Evolutionary conservation across 2,888 invertebrate genomes (phyloP).

Genomic region (Epicampocera succincta): DNA sequence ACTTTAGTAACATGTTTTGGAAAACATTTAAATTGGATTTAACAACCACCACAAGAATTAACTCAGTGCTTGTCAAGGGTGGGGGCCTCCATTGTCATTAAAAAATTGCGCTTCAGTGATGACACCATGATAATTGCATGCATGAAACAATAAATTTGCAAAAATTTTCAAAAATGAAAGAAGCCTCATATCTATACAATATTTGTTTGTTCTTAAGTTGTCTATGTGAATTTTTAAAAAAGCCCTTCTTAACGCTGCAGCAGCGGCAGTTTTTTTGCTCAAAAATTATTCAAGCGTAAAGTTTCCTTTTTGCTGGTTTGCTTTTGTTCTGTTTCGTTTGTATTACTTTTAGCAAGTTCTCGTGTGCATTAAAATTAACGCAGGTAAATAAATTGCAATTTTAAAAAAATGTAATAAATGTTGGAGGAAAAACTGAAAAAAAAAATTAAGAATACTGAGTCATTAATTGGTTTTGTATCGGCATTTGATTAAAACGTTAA

Average conservation of each 20-base stretch:
- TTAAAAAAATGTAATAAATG: too few relatives aligned
- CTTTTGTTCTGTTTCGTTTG: slow-evolving; percentile 11
- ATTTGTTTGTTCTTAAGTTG: slow-evolving; percentile 12
- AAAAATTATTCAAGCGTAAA: slow-evolving; percentile 52
- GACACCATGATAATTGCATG: slow-evolving; percentile 62
- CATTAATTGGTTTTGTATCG: too few relatives aligned
- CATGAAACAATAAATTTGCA: slow-evolving; percentile 56
- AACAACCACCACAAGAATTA: background rate
- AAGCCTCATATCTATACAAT: background rate
- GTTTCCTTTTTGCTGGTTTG: slow-evolving; percentile 7
- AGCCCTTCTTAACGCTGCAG: background rate
- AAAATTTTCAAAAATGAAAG: slow-evolving; percentile 25
- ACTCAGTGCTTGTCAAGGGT: slow-evolving; percentile 21
- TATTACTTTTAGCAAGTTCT: slow-evolving; percentile 17
- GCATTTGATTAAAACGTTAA: too few relatives aligned
- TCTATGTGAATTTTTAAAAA: slow-evolving; percentile 46
- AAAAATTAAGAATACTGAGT: background rate
- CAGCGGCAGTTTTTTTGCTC: slow-evolving; percentile 12
- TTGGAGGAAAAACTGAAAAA: background rate
- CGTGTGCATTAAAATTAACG: slow-evolving; percentile 32
- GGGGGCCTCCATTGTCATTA: slow-evolving; percentile 36
- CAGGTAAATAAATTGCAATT: slow-evolving; percentile 32
- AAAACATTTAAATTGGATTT: too few relatives aligned
- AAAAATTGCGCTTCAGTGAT: slow-evolving; percentile 62
- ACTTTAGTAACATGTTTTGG: too few relatives aligned